Conservation (phyloP, 2,888 invertebrate genomes). For the Morinoia aosen region DNA sequence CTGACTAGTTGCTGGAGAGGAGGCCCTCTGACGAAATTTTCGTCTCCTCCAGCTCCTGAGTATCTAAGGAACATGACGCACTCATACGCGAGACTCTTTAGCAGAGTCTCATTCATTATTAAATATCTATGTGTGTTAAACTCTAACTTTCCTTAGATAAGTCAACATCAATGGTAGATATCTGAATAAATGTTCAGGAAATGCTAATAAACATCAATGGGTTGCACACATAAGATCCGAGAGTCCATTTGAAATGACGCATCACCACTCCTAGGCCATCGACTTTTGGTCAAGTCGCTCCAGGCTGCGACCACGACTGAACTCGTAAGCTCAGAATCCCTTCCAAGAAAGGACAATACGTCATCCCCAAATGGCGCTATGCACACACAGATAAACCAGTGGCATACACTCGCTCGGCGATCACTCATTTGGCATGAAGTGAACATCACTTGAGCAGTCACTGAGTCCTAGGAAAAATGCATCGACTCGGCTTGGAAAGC, state of each 20-base stretch:
- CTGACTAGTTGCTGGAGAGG: slow-evolving; percentile 4
- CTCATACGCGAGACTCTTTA: neutral
- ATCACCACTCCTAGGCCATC: neutral
- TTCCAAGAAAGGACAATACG: neutral
- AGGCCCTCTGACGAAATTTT: neutral
- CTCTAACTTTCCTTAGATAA: slow-evolving; percentile 36
- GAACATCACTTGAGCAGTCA: neutral
- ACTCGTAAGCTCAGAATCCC: neutral
- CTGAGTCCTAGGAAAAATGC: neutral
- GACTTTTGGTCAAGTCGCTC: neutral
- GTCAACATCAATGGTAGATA: slow-evolving; percentile 43
- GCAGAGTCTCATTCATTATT: neutral
- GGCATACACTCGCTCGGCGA: neutral
- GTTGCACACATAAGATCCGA: neutral
- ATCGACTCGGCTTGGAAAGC: neutral
- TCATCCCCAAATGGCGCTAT: neutral
- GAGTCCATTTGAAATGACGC: slow-evolving; percentile 5
- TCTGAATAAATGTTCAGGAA: slow-evolving; percentile 41
- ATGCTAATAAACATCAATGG: slow-evolving; percentile 50
- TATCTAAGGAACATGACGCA: slow-evolving; percentile 12
- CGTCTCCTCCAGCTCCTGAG: neutral
- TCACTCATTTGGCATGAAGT: neutral
- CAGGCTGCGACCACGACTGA: neutral
- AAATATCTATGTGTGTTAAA: slow-evolving; percentile 49
- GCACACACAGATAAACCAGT: neutral